Conservation (phyloP, 1,140 invertebrate species). For the Aethina tumida region DNA sequence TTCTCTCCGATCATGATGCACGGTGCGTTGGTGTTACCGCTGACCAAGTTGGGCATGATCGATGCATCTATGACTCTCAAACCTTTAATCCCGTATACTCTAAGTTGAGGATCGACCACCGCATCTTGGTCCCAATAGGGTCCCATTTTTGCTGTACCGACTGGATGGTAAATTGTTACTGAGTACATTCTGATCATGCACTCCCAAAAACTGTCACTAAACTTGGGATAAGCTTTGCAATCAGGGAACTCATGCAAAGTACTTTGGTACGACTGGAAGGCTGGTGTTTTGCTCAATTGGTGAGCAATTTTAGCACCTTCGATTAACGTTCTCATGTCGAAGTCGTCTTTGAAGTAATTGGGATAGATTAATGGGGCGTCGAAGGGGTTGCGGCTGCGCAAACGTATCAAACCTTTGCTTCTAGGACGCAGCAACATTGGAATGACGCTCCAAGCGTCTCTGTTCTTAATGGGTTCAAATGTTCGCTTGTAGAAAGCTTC, state of each 20-base stretch:
- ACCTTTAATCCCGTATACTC: slow-evolving; percentile 69
- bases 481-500: slow-evolving; percentile 62
- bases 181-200: slow-evolving; percentile 76
- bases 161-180: slow-evolving; percentile 76
- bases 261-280: slow-evolving; percentile 61
- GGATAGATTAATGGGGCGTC: slow-evolving; percentile 89
- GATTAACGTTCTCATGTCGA: slow-evolving; percentile 68
- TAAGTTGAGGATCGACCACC: slow-evolving; percentile 75
- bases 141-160: slow-evolving; percentile 90
- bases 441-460: slow-evolving; percentile 75
- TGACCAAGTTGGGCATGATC: slow-evolving; percentile 74
- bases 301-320: slow-evolving; percentile 75
- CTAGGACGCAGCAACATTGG: slow-evolving; percentile 74
- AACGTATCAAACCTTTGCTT: slow-evolving; percentile 67
- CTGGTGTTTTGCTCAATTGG: slow-evolving; percentile 59
- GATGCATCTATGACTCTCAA: slow-evolving; percentile 78
- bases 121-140: slow-evolving; percentile 71
- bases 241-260: slow-evolving; percentile 61
- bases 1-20: slow-evolving; percentile 80
- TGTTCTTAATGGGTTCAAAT: slow-evolving; percentile 63
- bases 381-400: slow-evolving; percentile 74
- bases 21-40: slow-evolving; percentile 76
- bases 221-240: slow-evolving; percentile 52
- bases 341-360: slow-evolving; percentile 75
- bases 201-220: slow-evolving; percentile 68